Base-by-base conservation (phyloP, 1,140 invertebrate species). In the Pseudomyrmex cubaensis region DNA sequence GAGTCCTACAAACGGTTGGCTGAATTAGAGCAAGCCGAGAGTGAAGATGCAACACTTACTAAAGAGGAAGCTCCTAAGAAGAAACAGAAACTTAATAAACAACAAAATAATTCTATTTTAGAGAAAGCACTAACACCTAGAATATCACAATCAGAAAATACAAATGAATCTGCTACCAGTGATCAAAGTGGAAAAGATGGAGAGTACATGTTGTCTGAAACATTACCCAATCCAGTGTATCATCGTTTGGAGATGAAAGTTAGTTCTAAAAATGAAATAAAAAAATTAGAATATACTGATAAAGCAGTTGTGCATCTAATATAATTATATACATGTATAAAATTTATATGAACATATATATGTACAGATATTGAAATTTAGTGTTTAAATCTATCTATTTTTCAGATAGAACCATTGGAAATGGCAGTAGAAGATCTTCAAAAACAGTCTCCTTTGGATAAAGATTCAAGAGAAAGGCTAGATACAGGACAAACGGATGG, bases 201-300 rank as follows among this genome's bases (percentile, higher is more conserved):
- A 0, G 91, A 93, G 22, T 84, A 80, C 62, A 59, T 59, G 13
- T 67, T 88, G 1, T 64, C 86, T 5, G 88, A 93, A n/a, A 70
- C 83, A 9, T 20, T 91, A 64, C 87, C 90, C 9, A 91, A 92
- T 84, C 87, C 92, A 50, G 83, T 91, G 35, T 92, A 92, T 82
- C 90, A 93, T 44, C 86, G 89, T 74, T 83, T 94, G 73, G 92
- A 93, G 76, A 93, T 93, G 93, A 94, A 94, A 88, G 93, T 94
- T 83, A 85, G 86, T 87, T 70, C 1, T 20, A 15, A 59, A 52
- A 50, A 7, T 76, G 50, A 2, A 44, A 61, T 35, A 7, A 48
- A 22, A 22, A 35, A 35, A 5, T 35, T 35, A 35, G 35, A 35
- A 35, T 35, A 35, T 35, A 35, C 5, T 35, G 35, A 35, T 35